phyloP scores from a whole-genome alignment of 2,888 invertebrate species.

The Cosmopolites sordidus region DNA sequence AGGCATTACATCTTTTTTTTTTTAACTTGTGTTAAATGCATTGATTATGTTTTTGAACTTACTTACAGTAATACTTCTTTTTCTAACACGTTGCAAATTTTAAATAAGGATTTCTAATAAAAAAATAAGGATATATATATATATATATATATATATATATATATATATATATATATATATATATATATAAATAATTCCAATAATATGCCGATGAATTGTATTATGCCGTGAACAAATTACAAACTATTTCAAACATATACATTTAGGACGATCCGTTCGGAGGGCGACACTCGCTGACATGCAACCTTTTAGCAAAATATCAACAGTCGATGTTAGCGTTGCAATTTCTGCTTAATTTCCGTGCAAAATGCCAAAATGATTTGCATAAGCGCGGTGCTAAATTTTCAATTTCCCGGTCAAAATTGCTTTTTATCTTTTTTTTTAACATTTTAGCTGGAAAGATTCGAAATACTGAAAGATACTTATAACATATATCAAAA shows the following conservation, averaged over 20 bases:
- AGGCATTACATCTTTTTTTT: too few relatives aligned
- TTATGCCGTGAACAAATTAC: not conserved
- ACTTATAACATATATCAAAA: too few relatives aligned
- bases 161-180: too few relatives aligned
- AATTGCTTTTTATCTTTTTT: conserved; percentile 1
- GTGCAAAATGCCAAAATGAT: conserved; percentile 25
- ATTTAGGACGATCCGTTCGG: not conserved
- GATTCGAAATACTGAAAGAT: not conserved
- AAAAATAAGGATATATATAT: too few relatives aligned
- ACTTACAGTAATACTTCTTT: too few relatives aligned
- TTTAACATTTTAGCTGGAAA: not conserved
- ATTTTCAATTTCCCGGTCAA: conserved; percentile 25
- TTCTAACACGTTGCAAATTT: too few relatives aligned
- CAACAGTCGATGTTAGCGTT: conserved; percentile 26
- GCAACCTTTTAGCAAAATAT: conserved; percentile 23
- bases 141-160: too few relatives aligned
- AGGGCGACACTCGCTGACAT: not conserved
- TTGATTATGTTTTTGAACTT: too few relatives aligned
- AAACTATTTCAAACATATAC: not conserved
- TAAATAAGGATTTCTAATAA: too few relatives aligned
- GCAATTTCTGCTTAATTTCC: conserved; percentile 28
- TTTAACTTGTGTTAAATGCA: too few relatives aligned
- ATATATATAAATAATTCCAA: too few relatives aligned
- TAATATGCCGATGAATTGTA: too few relatives aligned
- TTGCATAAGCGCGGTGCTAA: conserved; percentile 25